Evolutionary conservation across 2,113 vertebrate genomes (phyloP).

Genomic region (Urocitellus parryii): DNA sequence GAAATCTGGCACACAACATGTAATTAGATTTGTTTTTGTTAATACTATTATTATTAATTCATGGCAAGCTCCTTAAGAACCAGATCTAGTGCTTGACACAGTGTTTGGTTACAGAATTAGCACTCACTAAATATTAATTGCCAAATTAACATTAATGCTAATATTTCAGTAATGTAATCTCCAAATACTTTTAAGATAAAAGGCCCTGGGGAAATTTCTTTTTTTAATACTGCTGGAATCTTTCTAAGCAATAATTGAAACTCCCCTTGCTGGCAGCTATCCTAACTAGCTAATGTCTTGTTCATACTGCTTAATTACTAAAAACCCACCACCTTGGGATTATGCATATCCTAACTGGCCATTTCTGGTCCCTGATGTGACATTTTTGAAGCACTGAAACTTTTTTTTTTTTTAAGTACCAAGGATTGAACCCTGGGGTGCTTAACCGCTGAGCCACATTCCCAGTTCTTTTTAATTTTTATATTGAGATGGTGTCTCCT

Average conservation of each 20-base stretch:
- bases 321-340: background rate
- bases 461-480: no score
- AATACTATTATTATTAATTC: background rate
- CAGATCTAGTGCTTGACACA: background rate
- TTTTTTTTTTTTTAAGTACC: background rate
- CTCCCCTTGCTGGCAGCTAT: background rate
- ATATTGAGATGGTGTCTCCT: no score
- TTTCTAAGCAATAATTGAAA: background rate
- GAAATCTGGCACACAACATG: background rate
- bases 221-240: background rate
- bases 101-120: background rate
- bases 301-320: background rate
- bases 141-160: background rate
- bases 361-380: background rate
- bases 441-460: no score
- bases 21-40: conserved; percentile 31
- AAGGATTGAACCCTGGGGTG: no score
- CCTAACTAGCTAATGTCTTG: background rate
- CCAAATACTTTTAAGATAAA: background rate
- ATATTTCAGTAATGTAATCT: background rate
- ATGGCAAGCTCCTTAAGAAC: background rate
- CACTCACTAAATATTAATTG: background rate
- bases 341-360: background rate
- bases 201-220: background rate
- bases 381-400: background rate